Percentiles rank a stretch among this genome's conserved stretches.
phyloP scores from a whole-genome alignment of 2,113 vertebrate genomes.

The Crypturellus undulatus region DNA sequence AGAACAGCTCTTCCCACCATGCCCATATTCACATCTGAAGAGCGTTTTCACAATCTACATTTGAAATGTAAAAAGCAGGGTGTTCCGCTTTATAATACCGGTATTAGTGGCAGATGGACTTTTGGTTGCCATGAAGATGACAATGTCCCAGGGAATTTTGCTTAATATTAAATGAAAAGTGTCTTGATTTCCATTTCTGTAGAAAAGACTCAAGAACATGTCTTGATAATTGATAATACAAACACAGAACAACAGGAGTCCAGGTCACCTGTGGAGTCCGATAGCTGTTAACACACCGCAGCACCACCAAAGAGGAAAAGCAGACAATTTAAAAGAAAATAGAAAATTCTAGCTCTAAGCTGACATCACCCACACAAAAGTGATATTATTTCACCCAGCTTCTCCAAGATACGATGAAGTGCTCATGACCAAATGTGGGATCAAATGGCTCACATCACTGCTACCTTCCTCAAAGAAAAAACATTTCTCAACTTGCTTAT shows the following conservation, averaged over 20 bases:
- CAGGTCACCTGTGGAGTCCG: not conserved
- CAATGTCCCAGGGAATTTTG: not conserved
- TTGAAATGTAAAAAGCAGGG: not conserved
- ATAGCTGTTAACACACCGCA: not conserved
- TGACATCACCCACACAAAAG: too few species aligned
- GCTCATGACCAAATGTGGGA: not conserved
- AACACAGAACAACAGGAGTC: not conserved
- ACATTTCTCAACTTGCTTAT: not conserved
- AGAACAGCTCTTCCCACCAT: not conserved
- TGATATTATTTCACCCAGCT: not conserved
- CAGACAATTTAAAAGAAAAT: not conserved
- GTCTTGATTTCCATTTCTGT: not conserved
- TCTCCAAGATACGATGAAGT: not conserved
- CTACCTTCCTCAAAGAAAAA: not conserved
- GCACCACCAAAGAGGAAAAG: not conserved
- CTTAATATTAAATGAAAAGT: slow-evolving; percentile 41
- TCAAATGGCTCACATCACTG: not conserved
- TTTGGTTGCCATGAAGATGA: slow-evolving; percentile 32
- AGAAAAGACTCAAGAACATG: not conserved
- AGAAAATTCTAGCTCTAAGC: too few species aligned
- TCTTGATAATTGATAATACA: slow-evolving; percentile 24
- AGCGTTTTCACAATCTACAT: not conserved
- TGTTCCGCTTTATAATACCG: not conserved
- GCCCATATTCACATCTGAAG: not conserved
- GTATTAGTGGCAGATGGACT: slow-evolving; percentile 5